A percentile compares a stretch with the other conserved stretches of the same genome.
These are phyloP conservation scores for Cyclargus thomasi DNA, from an alignment of 1,140 invertebrate species.

Conservation along the genomic window DNA sequence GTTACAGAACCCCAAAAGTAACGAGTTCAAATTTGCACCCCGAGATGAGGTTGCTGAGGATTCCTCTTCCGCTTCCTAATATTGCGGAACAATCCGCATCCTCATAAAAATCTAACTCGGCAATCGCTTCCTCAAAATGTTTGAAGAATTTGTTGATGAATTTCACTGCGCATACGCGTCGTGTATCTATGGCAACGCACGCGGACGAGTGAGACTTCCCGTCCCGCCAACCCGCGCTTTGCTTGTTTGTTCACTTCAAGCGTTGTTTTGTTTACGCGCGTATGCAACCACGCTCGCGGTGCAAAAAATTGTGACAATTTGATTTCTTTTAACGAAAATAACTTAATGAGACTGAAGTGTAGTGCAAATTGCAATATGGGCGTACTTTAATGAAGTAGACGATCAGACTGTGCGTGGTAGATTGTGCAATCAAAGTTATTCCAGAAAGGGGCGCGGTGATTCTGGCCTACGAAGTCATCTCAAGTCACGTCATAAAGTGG, in stretches of 20 bases:
- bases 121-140: no score
- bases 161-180: background rate
- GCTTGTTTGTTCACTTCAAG: constrained; percentile 2
- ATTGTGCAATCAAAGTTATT: constrained; percentile 14
- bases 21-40: no score
- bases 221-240: constrained; percentile 10
- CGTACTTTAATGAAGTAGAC: constrained; percentile 16
- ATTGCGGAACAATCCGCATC: no score
- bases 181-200: constrained; percentile 2
- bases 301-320: no score
- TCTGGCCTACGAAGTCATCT: constrained; percentile 15
- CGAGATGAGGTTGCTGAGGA: no score
- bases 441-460: constrained; percentile 5
- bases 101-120: no score
- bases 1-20: no score
- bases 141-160: background rate
- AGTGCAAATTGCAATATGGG: constrained; percentile 17
- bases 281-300: background rate
- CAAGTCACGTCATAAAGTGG: constrained; percentile 8
- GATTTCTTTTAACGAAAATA: no score
- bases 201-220: constrained; percentile 14
- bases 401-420: constrained; percentile 18
- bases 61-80: no score
- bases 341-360: background rate
- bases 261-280: constrained; percentile 20